Base-by-base conservation (phyloP, 1,140 invertebrate genomes). In the Triops longicaudatus region DNA sequence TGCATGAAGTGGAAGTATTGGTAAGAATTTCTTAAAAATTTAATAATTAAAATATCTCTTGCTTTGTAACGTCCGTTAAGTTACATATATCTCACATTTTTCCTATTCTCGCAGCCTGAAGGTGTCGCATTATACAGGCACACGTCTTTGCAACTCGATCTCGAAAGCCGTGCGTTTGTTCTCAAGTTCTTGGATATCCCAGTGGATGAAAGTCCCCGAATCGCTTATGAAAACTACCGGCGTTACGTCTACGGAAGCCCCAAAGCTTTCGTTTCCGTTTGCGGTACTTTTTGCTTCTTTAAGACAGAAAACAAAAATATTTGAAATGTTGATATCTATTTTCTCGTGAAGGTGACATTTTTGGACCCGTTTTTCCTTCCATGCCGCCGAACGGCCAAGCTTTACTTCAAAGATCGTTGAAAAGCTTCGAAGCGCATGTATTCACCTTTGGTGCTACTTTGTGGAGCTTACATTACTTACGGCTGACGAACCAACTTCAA, bases 361-460 rank as follows among this genome's bases (percentile, higher is more conserved):
- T 89, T 50, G 88, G 88, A 1, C 88, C 88, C 14, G 80, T 82
- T 5, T 83, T 83, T 42, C 78, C 81, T 10, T 73, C 80, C 22
- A 79, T 81, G 9, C 83, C 82, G 5, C 73, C 82, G 1, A 82
- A 79, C 1, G 80, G 81, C 75, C 72, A 78, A n/a, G 76, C 72
- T 26, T 73, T 84, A 2, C 76, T 85, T 10, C 79, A 81, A 17
- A 81, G 81, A 77, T 78, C 81, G 11, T 80, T 83, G 0, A 83
- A 84, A 80, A 85, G 85, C 12, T 84, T 84, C 1, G 88, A 88
- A 79, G 84, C 86, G 78, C 84, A 84, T 74, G 81, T 88, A 50
- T 90, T 88, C 81, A 89, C 89, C 81, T 87, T 90, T 78, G 88
- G 85, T 1, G 85, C 85, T 75, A 89, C 88, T 81, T 80, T 90